Percentiles rank a stretch among this genome's conserved stretches.
These are phyloP conservation scores for Pentalonia nigronervosa DNA, from an alignment of 1,140 invertebrate genomes.

Conservation along the genomic window DNA sequence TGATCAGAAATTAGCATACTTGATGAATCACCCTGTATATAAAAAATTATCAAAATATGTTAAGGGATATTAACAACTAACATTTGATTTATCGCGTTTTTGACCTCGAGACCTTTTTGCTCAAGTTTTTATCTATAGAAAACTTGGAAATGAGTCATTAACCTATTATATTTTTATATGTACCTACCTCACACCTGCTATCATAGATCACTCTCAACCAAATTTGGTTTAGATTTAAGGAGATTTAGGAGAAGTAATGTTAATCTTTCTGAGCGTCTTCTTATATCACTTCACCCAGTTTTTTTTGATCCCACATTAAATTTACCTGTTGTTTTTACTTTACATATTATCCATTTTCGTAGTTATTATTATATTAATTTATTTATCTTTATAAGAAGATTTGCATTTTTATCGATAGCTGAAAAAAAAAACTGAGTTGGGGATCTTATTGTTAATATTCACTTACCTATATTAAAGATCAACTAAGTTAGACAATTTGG, in stretches of 20 bases:
- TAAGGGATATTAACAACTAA: conserved; percentile 2
- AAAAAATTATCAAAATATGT: neutral
- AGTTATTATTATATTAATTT: neutral
- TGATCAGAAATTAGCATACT: too few species aligned
- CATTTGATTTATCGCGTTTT: neutral
- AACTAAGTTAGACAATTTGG: neutral
- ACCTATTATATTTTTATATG: neutral
- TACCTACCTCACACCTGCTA: neutral
- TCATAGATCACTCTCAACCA: neutral
- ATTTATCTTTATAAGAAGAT: neutral
- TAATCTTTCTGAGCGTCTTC: neutral
- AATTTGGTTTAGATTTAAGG: neutral
- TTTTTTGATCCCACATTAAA: neutral
- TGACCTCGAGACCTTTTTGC: neutral
- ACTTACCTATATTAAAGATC: neutral
- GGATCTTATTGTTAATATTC: neutral
- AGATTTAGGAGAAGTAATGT: neutral
- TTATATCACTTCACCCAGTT: neutral
- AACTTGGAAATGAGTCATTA: neutral
- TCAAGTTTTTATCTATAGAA: neutral
- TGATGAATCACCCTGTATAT: neutral
- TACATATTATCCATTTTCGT: neutral
- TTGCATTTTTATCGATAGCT: neutral
- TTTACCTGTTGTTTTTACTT: neutral
- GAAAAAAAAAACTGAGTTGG: neutral